Conservation (phyloP, 2,888 invertebrate genomes). For the Myathropa florea region DNA sequence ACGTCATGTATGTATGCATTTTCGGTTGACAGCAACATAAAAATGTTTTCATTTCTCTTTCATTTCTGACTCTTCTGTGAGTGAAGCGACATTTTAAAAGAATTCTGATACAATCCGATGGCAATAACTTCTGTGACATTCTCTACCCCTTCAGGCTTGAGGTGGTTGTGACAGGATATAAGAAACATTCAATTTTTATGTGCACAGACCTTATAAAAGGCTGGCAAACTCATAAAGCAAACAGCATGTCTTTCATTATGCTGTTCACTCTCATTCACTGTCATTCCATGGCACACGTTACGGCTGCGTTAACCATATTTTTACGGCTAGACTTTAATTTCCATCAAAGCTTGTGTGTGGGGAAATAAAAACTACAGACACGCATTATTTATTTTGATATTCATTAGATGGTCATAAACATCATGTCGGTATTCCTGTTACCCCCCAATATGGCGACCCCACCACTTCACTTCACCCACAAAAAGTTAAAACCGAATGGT, state of each 20-base stretch:
- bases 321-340: constrained; percentile 21
- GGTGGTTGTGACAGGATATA: background rate
- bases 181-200: background rate
- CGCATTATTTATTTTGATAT: constrained; percentile 45
- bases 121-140: background rate
- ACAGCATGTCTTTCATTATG: background rate
- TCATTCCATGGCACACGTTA: constrained; percentile 1
- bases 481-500: background rate
- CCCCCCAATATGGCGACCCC: background rate
- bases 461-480: background rate
- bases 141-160: no score
- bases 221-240: background rate
- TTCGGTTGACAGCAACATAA: background rate
- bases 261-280: background rate
- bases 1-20: background rate
- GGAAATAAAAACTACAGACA: constrained; percentile 16
- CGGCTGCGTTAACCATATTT: background rate
- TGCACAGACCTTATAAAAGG: background rate
- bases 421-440: constrained; percentile 15
- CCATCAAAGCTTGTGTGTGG: constrained; percentile 22
- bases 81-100: background rate
- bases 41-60: background rate
- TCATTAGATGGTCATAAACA: constrained; percentile 43
- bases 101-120: background rate
- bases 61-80: background rate